Conservation (phyloP, 2,888 invertebrate species). For the Coecobrya sp. region DNA sequence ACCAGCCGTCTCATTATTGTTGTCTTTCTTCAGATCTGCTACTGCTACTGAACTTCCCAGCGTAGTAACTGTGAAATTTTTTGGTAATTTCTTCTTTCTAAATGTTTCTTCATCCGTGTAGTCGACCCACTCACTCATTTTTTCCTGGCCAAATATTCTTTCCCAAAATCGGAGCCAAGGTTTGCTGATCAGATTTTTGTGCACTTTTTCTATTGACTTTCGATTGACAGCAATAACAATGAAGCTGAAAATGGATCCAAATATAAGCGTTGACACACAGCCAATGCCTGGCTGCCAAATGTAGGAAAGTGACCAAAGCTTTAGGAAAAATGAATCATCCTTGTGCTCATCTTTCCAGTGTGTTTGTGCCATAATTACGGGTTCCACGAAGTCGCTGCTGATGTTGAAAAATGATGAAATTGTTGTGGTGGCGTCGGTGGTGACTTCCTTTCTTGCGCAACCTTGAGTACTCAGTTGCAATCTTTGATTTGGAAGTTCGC, state of each 20-base stretch:
- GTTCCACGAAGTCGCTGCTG: conserved; percentile 25
- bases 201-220: conserved; percentile 69
- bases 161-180: conserved; percentile 81
- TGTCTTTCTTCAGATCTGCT: conserved; percentile 53
- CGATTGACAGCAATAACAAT: conserved; percentile 57
- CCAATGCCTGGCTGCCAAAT: conserved; percentile 79
- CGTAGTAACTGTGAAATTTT: not conserved
- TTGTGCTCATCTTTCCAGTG: conserved; percentile 66
- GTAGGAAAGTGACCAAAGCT: conserved; percentile 77
- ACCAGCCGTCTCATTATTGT: conserved; percentile 26
- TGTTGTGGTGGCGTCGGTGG: not conserved
- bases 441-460: not conserved
- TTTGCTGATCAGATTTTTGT: conserved; percentile 77
- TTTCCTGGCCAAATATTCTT: conserved; percentile 78
- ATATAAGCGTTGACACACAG: conserved; percentile 71
- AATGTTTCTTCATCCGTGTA: conserved; percentile 72
- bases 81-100: conserved; percentile 52
- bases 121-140: conserved; percentile 81
- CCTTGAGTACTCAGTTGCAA: conserved; percentile 46
- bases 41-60: not conserved
- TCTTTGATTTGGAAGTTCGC: conserved; percentile 70
- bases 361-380: not conserved
- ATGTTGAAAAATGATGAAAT: not conserved
- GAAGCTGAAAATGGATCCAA: conserved; percentile 77
- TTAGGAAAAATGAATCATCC: conserved; percentile 60